phyloP scores from a whole-genome alignment of 2,888 invertebrate genomes.

The Amphimallon solstitiale region DNA sequence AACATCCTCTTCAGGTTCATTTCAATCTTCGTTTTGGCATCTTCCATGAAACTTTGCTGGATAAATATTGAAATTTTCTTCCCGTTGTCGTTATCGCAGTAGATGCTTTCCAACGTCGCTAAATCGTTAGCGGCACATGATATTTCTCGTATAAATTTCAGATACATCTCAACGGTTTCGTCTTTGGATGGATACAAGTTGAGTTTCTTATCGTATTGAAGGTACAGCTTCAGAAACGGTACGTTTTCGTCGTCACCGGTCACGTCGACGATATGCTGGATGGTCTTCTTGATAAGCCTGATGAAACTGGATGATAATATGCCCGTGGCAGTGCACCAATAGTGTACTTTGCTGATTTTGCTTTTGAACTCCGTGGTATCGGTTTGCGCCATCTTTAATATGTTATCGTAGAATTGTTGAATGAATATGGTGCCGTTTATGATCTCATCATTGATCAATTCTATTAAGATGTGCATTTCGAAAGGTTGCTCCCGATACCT shows the following conservation, averaged over 20 bases:
- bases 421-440: slow-evolving; percentile 48
- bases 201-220: slow-evolving; percentile 68
- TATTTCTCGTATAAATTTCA: slow-evolving; percentile 64
- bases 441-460: slow-evolving; percentile 48
- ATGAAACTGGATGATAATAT: slow-evolving; percentile 72
- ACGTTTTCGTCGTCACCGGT: slow-evolving; percentile 67
- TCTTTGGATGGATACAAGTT: slow-evolving; percentile 70
- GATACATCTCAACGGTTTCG: slow-evolving; percentile 68
- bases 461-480: slow-evolving; percentile 50
- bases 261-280: slow-evolving; percentile 70
- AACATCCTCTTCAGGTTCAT: slow-evolving; percentile 37
- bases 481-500: slow-evolving; percentile 45
- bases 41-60: slow-evolving; percentile 51
- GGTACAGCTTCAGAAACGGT: slow-evolving; percentile 71
- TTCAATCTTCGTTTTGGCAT: slow-evolving; percentile 33
- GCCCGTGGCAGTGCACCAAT: slow-evolving; percentile 52
- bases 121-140: slow-evolving; percentile 44
- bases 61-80: slow-evolving; percentile 52
- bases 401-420: slow-evolving; percentile 49
- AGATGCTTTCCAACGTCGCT: slow-evolving; percentile 49
- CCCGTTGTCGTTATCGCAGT: slow-evolving; percentile 47
- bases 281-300: slow-evolving; percentile 73
- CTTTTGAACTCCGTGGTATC: slow-evolving; percentile 33
- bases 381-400: slow-evolving; percentile 35
- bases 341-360: slow-evolving; percentile 10